phyloP scores from a whole-genome alignment of 2,888 invertebrate genomes.

The Phyllotreta cruciferae region DNA sequence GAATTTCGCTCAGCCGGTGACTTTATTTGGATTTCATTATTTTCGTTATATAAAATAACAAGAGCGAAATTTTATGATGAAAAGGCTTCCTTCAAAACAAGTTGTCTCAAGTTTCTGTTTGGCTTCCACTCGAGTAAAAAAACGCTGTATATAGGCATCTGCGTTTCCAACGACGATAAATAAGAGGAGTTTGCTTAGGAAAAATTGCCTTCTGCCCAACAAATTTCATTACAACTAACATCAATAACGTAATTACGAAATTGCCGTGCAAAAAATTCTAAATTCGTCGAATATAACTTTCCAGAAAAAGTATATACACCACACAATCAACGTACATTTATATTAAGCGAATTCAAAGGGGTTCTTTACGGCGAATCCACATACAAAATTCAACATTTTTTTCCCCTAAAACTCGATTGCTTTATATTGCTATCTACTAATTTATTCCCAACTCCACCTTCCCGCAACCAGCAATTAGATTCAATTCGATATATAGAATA shows the following conservation, averaged over 20 bases:
- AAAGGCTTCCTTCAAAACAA: constrained; percentile 13
- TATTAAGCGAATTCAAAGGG: too few species aligned
- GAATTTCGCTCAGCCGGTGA: constrained; percentile 4
- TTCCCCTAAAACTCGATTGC: too few species aligned
- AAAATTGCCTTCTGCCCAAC: not conserved
- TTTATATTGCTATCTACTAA: too few species aligned
- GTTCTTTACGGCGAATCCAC: too few species aligned
- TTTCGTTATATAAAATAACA: constrained; percentile 24
- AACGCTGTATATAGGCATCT: not conserved
- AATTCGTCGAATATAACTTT: too few species aligned
- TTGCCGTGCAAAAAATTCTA: not conserved
- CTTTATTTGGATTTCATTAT: constrained; percentile 26
- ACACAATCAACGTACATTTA: too few species aligned
- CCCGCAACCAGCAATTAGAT: too few species aligned
- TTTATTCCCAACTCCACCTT: too few species aligned
- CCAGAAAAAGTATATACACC: too few species aligned
- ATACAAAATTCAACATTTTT: too few species aligned
- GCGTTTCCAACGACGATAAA: not conserved
- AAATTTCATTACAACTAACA: constrained; percentile 1
- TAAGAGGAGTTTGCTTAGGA: constrained; percentile 8
- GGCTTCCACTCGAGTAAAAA: constrained; percentile 14
- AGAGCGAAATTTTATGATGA: constrained; percentile 10
- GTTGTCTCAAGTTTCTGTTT: constrained; percentile 11
- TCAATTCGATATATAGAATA: too few species aligned
- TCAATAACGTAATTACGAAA: not conserved